Evolutionary conservation across 2,113 vertebrate genomes (phyloP).

Genomic region (Rhipidura dahli): DNA sequence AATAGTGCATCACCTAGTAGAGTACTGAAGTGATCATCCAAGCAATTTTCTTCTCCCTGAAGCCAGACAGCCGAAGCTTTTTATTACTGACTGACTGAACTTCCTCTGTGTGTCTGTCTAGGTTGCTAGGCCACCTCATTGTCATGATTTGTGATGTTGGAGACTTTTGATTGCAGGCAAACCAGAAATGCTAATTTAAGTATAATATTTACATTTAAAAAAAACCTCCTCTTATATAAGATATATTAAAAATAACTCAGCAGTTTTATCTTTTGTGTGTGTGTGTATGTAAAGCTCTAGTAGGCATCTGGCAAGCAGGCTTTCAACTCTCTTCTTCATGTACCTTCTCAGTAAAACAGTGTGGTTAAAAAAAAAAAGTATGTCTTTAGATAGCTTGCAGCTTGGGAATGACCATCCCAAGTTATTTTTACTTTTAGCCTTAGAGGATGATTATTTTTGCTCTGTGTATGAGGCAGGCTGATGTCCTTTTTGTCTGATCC

Average conservation of each 20-base stretch:
- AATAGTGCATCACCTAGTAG: conserved; percentile 46
- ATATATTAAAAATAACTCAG: background rate
- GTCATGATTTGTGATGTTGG: background rate
- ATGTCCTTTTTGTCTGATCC: background rate
- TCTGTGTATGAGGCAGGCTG: background rate
- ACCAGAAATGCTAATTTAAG: background rate
- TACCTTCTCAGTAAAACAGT: background rate
- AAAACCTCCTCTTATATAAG: background rate
- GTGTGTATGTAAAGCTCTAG: background rate
- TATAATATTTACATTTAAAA: conserved; percentile 5
- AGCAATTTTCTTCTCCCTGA: conserved; percentile 60
- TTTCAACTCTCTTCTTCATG: background rate
- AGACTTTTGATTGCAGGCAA: conserved; percentile 16
- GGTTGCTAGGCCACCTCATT: conserved; percentile 5
- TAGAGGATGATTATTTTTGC: background rate
- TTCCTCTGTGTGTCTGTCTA: conserved; percentile 34
- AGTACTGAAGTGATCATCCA: conserved; percentile 52
- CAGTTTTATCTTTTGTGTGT: background rate
- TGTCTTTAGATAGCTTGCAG: background rate
- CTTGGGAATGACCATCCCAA: accelerated
- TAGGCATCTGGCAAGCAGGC: background rate
- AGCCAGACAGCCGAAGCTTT: conserved; percentile 60
- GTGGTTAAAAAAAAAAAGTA: background rate
- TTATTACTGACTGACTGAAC: conserved; percentile 60
- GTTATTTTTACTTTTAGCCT: background rate